phyloP scores from a whole-genome alignment of 2,113 vertebrate genomes.

The Arothron firmamentum region DNA sequence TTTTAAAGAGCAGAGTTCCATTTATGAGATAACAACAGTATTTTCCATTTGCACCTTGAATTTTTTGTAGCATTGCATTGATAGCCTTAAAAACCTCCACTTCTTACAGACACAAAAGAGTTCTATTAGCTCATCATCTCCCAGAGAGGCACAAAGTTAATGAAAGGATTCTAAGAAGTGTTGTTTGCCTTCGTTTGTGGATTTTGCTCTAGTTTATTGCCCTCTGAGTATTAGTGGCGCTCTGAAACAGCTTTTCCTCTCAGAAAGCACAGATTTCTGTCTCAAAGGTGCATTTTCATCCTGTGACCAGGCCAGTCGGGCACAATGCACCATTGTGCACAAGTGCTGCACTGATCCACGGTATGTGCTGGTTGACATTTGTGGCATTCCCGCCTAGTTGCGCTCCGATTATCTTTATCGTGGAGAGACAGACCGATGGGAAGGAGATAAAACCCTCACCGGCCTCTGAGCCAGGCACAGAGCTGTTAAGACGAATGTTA shows the following conservation, averaged over 20 bases:
- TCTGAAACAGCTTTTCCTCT: background rate
- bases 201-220: background rate
- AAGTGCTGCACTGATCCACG: constrained; percentile 21
- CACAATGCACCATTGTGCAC: constrained; percentile 55
- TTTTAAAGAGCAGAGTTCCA: background rate
- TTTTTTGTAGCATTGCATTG: too few species aligned
- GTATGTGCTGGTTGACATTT: constrained; percentile 48
- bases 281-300: constrained; percentile 31
- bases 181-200: too few species aligned
- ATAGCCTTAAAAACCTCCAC: too few species aligned
- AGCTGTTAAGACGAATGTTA: constrained; percentile 26
- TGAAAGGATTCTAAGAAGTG: too few species aligned
- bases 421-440: constrained; percentile 55
- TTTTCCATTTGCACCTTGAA: constrained; percentile 2
- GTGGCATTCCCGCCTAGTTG: constrained; percentile 46
- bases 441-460: constrained; percentile 39
- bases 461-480: constrained; percentile 34
- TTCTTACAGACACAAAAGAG: background rate
- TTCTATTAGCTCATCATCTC: background rate
- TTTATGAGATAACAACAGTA: background rate
- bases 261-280: constrained; percentile 18
- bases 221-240: background rate
- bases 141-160: background rate
- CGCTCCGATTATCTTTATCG: constrained; percentile 55
- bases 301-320: constrained; percentile 15